Base-by-base conservation (phyloP, 37 sponge, comb jelly and placozoan species). In the Mnemiopsis leidyi region DNA sequence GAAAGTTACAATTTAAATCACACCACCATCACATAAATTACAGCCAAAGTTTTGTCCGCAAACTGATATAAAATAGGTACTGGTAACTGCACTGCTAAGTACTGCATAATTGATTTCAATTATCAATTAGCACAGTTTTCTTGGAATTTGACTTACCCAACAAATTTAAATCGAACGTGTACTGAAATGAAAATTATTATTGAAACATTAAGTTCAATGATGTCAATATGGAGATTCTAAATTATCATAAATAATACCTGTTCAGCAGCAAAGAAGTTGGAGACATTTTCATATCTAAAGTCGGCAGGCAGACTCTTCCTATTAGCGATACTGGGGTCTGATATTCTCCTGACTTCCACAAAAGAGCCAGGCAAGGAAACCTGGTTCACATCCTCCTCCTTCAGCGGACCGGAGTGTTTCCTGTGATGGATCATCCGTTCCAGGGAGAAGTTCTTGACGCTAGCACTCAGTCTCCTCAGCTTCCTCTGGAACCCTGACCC, bases 281-380 rank as follows among this genome's bases (percentile, higher is more conserved):
- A 5, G 61, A 32, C 79, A 77, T 77, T 77, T 61, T 38, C 90
- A 21, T 40, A 85, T 39, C 35, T 85, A 25, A 85, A 85, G 39
- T 85, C 90, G 39, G 90, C 36, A 13, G 90, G 90, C 7, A 85
- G 90, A 85, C 90, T 85, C 90, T 85, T 85, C 61, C 90, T 85
- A 35, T 85, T 35, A 23, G 38, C 39, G 23, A 13, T 25, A 1
- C 25, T 26, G 0, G 26, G 25, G 7, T 38, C 61, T 32, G 82
- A 34, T 31, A 31, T 32, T 13, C 35, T 39, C 39, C 28, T 39
- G 18, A 0, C 29, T 28, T 40, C 90, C 0, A 37, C 28, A 38
- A 23, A 20, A 23, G 61, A 23, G 9, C 48, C 48, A 0, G 7
- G 38, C n/a, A n/a, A n/a, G 1, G 82, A 21, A 5, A 36, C 82